Percentiles rank a stretch among this genome's conserved stretches.
Evolutionary conservation across 2,113 vertebrate species (phyloP).

Genomic region (Baryphthengus martii): DNA sequence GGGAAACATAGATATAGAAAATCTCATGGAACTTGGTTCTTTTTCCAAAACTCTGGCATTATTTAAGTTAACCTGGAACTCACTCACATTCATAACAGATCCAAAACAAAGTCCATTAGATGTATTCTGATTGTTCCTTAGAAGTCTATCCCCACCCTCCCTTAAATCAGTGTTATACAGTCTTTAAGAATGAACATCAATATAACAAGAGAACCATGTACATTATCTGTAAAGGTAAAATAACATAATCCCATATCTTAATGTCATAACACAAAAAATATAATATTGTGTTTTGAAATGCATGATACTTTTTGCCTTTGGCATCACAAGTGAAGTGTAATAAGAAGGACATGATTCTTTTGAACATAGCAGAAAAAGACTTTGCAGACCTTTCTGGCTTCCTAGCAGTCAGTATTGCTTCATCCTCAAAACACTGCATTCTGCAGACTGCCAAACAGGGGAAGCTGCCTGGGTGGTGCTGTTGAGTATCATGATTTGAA

Average conservation of each 20-base stretch:
- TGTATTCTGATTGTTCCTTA: neutral
- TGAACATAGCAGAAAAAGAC: neutral
- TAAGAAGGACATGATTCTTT: neutral
- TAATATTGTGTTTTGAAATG: neutral
- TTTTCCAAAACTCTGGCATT: conserved; percentile 36
- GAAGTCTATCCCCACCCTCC: too few species aligned
- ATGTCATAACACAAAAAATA: neutral
- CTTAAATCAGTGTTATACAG: accelerated
- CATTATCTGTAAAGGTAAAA: neutral
- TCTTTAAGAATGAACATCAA: neutral
- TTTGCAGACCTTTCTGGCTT: neutral
- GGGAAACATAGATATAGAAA: conserved; percentile 75
- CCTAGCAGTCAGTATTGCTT: neutral
- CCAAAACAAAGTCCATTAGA: conserved; percentile 2
- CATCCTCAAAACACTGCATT: neutral
- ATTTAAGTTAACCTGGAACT: conserved; percentile 59
- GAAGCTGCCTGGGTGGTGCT: neutral
- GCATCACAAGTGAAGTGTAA: neutral
- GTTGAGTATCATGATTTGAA: neutral
- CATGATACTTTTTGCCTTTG: neutral
- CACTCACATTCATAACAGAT: conserved; percentile 6
- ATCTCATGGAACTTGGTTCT: conserved; percentile 68
- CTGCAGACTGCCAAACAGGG: neutral
- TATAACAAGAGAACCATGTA: neutral
- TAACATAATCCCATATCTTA: neutral